phyloP scores from a whole-genome alignment of 2,888 invertebrate species.

The Sceliomorpha sp. region DNA sequence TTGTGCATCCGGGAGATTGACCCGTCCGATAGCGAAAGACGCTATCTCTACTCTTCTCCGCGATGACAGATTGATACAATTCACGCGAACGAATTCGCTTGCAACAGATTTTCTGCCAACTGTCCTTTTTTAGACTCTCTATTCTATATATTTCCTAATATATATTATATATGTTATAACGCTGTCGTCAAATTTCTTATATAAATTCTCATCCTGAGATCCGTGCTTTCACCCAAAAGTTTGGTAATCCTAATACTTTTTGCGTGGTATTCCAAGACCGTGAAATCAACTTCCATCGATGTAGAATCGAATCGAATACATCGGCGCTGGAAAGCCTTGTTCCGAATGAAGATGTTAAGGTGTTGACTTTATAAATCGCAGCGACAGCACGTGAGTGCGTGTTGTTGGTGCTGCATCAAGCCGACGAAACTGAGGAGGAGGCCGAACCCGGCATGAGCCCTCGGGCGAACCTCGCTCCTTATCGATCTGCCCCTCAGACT shows the following conservation, averaged over 20 bases:
- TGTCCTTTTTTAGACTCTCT: constrained; percentile 65
- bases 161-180: too few relatives aligned
- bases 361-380: constrained; percentile 52
- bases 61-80: constrained; percentile 80
- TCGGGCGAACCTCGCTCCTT: constrained; percentile 76
- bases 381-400: constrained; percentile 62
- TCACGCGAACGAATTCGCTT: constrained; percentile 72
- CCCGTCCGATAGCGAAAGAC: constrained; percentile 71
- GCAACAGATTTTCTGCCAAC: constrained; percentile 79
- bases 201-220: too few relatives aligned
- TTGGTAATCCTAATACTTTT: too few relatives aligned
- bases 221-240: too few relatives aligned
- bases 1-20: constrained; percentile 77
- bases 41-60: constrained; percentile 53
- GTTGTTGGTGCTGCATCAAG: constrained; percentile 63
- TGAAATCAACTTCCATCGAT: too few relatives aligned
- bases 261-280: too few relatives aligned
- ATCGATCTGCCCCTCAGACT: constrained; percentile 78
- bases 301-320: too few relatives aligned
- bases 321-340: neutral
- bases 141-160: too few relatives aligned
- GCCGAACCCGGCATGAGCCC: constrained; percentile 74
- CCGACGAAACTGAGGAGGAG: constrained; percentile 69
- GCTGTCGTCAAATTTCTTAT: too few relatives aligned
- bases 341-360: constrained; percentile 16